phyloP scores from a whole-genome alignment of 2,113 vertebrate species.

The Periophthalmodon schlosseri region DNA sequence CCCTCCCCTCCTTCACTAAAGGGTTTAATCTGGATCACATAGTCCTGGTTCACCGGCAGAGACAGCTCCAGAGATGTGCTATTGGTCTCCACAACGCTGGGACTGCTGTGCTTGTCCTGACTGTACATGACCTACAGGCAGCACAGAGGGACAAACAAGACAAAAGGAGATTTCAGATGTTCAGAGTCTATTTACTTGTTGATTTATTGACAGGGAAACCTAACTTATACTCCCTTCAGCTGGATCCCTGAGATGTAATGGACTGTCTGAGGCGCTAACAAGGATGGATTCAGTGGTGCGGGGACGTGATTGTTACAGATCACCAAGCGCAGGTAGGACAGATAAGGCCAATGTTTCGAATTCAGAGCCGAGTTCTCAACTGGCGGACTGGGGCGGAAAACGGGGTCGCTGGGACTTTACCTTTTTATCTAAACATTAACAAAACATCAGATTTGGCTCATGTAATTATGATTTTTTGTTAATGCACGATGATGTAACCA shows the following conservation, averaged over 20 bases:
- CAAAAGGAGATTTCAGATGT: not conserved
- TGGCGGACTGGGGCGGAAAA: not conserved
- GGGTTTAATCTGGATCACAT: constrained; percentile 91
- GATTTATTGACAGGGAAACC: constrained; percentile 15
- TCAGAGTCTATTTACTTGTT: constrained; percentile 6
- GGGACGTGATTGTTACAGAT: constrained; percentile 16
- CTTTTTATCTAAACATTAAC: not conserved
- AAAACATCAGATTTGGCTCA: not conserved
- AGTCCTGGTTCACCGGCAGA: constrained; percentile 90
- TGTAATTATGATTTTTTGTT: not conserved
- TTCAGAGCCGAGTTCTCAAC: not conserved
- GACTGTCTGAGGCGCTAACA: constrained; percentile 23
- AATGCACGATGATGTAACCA: too few relatives aligned
- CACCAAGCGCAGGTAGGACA: constrained; percentile 8
- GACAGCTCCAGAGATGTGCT: constrained; percentile 91
- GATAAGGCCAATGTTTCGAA: constrained; percentile 14
- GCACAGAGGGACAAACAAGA: constrained; percentile 7
- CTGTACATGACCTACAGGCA: constrained; percentile 88
- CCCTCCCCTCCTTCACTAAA: constrained; percentile 95
- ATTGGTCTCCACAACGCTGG: constrained; percentile 92
- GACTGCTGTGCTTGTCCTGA: constrained; percentile 87
- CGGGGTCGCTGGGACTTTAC: not conserved
- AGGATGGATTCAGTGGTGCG: constrained; percentile 16
- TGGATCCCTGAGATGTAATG: constrained; percentile 15
- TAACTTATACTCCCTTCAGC: constrained; percentile 11